These are phyloP conservation scores for Holothuria glaberrima DNA, from an alignment of 35 echinoderm and acorn worm species.

Conservation along the genomic window DNA sequence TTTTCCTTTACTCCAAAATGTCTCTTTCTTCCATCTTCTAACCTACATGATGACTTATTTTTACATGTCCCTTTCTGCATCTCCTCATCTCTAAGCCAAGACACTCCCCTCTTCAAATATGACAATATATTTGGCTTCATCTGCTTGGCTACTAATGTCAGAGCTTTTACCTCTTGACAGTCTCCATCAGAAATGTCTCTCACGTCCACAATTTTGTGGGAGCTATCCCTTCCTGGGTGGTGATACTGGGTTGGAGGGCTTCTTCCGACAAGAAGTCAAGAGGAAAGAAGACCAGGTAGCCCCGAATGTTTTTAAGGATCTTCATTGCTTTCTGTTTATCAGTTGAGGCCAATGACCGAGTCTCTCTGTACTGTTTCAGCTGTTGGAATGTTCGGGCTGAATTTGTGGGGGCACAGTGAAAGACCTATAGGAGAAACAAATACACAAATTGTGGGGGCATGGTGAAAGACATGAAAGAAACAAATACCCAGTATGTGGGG, in stretches of 20 bases:
- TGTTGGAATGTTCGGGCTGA: constrained; percentile 55
- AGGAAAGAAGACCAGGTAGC: constrained; percentile 68
- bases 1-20: too few relatives aligned
- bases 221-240: constrained; percentile 81
- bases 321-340: constrained; percentile 55
- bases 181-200: background rate
- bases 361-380: constrained; percentile 65
- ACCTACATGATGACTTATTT: too few relatives aligned
- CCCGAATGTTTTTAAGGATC: constrained; percentile 63
- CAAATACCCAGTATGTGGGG: too few relatives aligned
- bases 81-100: too few relatives aligned
- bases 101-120: too few relatives aligned
- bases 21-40: too few relatives aligned
- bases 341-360: constrained; percentile 30
- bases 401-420: constrained; percentile 77
- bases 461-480: too few relatives aligned
- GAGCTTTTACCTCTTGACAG: too few relatives aligned
- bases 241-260: constrained; percentile 74
- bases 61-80: too few relatives aligned
- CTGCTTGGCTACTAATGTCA: too few relatives aligned
- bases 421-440: constrained; percentile 67
- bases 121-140: too few relatives aligned
- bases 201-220: constrained; percentile 92
- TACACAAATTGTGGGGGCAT: too few relatives aligned
- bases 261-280: constrained; percentile 79